Evolutionary conservation across 1,140 invertebrate species (phyloP), one percentile per base, ranked within the genome.

Genomic region (Penaeus indicus): DNA sequence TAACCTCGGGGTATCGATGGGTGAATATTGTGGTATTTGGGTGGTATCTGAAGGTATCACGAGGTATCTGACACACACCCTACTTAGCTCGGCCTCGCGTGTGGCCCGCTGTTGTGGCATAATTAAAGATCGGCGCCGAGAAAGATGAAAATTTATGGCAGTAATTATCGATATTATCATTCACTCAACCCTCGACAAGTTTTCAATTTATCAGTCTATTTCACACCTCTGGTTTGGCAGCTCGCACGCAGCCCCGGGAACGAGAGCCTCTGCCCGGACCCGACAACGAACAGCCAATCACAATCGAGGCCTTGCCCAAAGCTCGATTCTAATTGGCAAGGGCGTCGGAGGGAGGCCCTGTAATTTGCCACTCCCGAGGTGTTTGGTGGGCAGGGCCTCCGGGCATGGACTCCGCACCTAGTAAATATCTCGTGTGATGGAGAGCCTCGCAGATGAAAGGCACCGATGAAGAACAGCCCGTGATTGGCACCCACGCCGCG

Each of bases 121-220:
- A 88, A 88, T 88, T 88, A 88, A 83, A 88, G 86, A 88, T 88
- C 86, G 86, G 81, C 80, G 86, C 67, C 38, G 80, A 63, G 80
- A 83, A 88, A 88, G 86, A 88, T 88, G 86, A 88, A 88, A 88
- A 88, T 88, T 88, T 88, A 88, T 88, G 54, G 69, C 80, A 69
- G 81, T 88, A 88, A 88, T 88, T 88, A 88, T 67, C 54, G 81
- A 63, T 83, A 88, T 88, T 88, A 88, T 88, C 86, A 88, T 88
- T 88, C 86, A 88, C 86, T 88, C 86, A 88, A 84, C 80, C 72
- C 86, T 88, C 86, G 86, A 88, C 86, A 88, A 88, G 86, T 88
- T 88, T 88, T 84, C 86, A 88, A 88, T 88, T 88, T 88, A 88
- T 88, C 86, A 88, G 86, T 84, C 81, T 77, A 72, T 88, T 88